phyloP scores from a whole-genome alignment of 2,888 invertebrate species.

The Synergus umbraculus region DNA sequence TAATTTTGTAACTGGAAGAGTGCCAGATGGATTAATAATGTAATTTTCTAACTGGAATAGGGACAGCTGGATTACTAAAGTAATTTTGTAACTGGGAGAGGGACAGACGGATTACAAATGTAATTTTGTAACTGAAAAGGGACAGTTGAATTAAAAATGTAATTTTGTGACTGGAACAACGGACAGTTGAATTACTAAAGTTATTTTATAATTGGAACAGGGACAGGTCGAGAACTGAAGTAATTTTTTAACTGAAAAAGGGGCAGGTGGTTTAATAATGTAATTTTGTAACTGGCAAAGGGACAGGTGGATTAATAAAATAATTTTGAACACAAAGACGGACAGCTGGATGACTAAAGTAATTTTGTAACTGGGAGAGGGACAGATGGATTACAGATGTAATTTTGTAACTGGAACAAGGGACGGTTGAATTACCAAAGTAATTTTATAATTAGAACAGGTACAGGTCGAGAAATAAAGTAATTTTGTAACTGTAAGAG shows the following conservation, averaged over 20 bases:
- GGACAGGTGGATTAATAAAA: not conserved
- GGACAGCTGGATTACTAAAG: not conserved
- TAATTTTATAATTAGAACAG: not conserved
- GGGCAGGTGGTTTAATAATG: fast-evolving
- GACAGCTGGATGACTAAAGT: not conserved
- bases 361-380: not conserved
- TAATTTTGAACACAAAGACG: not conserved
- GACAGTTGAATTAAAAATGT: not conserved
- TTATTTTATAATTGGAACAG: not conserved
- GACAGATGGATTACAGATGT: no score
- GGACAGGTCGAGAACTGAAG: not conserved
- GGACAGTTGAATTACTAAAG: not conserved
- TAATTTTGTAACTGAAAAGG: not conserved
- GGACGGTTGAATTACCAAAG: not conserved
- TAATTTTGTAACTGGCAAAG: not conserved
- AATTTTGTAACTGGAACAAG: not conserved
- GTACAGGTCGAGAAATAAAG: not conserved
- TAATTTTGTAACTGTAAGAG: not conserved
- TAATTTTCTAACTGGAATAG: not conserved
- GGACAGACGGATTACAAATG: no score
- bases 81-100: not conserved
- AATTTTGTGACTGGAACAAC: not conserved
- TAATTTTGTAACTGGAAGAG: not conserved
- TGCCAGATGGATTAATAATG: fast-evolving
- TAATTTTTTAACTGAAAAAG: not conserved